Percentiles rank a stretch among this genome's conserved stretches.
These are phyloP conservation scores for Drosophila rubida DNA, from an alignment of 2,888 invertebrate genomes.

Conservation along the genomic window DNA sequence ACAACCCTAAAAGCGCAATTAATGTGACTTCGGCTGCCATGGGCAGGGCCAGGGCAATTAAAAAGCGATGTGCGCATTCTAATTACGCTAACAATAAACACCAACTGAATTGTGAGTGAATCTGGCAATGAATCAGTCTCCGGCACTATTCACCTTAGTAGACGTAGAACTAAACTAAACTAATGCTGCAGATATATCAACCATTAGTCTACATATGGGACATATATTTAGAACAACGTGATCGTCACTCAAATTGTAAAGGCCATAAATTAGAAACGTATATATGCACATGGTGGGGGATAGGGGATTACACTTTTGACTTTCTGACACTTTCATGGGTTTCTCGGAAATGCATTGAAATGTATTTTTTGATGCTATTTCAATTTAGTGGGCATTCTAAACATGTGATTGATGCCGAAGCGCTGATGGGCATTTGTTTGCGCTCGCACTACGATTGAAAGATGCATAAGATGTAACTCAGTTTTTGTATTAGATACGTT, in stretches of 20 bases:
- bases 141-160: background rate
- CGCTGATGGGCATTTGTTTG: slow-evolving; percentile 12
- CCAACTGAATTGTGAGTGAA: slow-evolving; percentile 25
- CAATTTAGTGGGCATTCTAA: slow-evolving; percentile 35
- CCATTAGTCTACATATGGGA: slow-evolving; percentile 13
- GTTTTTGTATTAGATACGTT: slow-evolving; percentile 8
- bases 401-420: slow-evolving; percentile 17
- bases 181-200: background rate
- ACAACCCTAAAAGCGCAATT: slow-evolving; percentile 57
- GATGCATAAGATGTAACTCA: background rate
- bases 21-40: slow-evolving; percentile 50
- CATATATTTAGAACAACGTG: slow-evolving; percentile 7
- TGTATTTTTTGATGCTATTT: slow-evolving; percentile 40
- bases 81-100: slow-evolving; percentile 71
- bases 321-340: slow-evolving; percentile 26
- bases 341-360: slow-evolving; percentile 34
- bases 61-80: slow-evolving; percentile 69
- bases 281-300: background rate
- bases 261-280: slow-evolving; percentile 9
- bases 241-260: slow-evolving; percentile 4
- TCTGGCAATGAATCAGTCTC: slow-evolving; percentile 48
- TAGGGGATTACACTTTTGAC: background rate
- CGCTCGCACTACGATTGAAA: slow-evolving; percentile 3
- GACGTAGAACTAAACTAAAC: background rate
- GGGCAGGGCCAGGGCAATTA: slow-evolving; percentile 55